Percentiles rank a stretch among this genome's conserved stretches.
Conservation (phyloP, 2,113 vertebrate species). For the Hippoglossus stenolepis region DNA sequence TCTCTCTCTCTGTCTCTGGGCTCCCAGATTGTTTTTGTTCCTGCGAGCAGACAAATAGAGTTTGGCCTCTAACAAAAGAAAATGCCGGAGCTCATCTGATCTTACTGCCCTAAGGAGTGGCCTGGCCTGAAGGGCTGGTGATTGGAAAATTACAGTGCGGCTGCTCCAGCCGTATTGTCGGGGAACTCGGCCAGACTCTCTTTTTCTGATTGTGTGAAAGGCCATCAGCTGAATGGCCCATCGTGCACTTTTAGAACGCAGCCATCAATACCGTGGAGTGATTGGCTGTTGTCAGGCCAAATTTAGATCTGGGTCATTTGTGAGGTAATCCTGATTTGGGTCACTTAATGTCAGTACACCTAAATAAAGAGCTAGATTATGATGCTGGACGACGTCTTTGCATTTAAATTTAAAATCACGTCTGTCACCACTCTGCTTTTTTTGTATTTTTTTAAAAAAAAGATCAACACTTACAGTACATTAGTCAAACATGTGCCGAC, state of each 20-base stretch:
- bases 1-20: not conserved
- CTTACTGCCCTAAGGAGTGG: slow-evolving; percentile 79
- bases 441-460: not conserved
- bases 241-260: slow-evolving; percentile 24
- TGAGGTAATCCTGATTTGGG: slow-evolving; percentile 1
- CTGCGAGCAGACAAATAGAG: slow-evolving; percentile 75
- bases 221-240: slow-evolving; percentile 66
- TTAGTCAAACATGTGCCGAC: not conserved
- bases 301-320: slow-evolving; percentile 28
- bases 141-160: slow-evolving; percentile 83
- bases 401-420: not conserved
- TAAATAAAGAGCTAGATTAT: too few species aligned
- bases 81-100: slow-evolving; percentile 74
- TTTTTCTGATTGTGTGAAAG: slow-evolving; percentile 57
- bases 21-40: slow-evolving; percentile 81
- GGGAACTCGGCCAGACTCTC: slow-evolving; percentile 58
- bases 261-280: slow-evolving; percentile 43
- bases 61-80: slow-evolving; percentile 78
- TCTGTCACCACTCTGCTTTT: not conserved
- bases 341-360: not conserved
- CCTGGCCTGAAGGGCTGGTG: slow-evolving; percentile 77
- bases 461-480: not conserved
- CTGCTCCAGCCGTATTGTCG: slow-evolving; percentile 61
- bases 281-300: slow-evolving; percentile 36
- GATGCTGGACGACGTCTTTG: too few species aligned